Percentiles rank a stretch among this genome's conserved stretches.
These are phyloP conservation scores for Drosophila borealis DNA, from an alignment of 2,888 invertebrate genomes.

Conservation along the genomic window DNA sequence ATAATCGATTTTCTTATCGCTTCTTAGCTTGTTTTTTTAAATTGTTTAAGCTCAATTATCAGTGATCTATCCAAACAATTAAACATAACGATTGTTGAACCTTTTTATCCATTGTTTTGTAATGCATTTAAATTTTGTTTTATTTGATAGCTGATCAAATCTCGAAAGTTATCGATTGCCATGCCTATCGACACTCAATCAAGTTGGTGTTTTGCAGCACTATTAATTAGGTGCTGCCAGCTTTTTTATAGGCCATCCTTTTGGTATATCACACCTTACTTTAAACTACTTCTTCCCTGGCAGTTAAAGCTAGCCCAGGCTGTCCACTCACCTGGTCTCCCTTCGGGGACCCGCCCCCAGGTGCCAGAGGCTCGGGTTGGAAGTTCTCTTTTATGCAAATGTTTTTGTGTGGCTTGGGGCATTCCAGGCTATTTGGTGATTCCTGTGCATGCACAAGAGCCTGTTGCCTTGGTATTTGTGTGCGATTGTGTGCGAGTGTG, in stretches of 20 bases:
- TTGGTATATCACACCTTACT: constrained; percentile 1
- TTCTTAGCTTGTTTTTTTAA: too few relatives aligned
- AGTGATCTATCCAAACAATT: too few relatives aligned
- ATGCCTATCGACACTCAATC: neutral
- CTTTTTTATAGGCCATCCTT: neutral
- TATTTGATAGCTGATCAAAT: too few relatives aligned
- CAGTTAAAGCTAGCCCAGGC: constrained; percentile 8
- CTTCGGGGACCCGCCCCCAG: neutral
- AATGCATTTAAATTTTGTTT: too few relatives aligned
- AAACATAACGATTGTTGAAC: too few relatives aligned
- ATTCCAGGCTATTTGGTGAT: constrained; percentile 30
- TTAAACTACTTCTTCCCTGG: neutral
- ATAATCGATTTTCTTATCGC: too few relatives aligned
- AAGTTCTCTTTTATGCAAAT: constrained; percentile 43
- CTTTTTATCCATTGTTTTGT: too few relatives aligned
- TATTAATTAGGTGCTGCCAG: neutral
- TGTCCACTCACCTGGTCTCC: constrained; percentile 26
- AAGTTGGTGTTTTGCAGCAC: neutral
- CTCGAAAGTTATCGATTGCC: neutral
- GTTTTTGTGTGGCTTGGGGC: constrained; percentile 19
- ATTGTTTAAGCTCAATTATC: too few relatives aligned
- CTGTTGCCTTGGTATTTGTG: constrained; percentile 6
- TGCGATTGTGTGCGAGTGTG: neutral
- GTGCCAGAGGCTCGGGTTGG: constrained; percentile 9
- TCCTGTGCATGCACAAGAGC: constrained; percentile 48